Evolutionary conservation across 2,113 vertebrate species (phyloP).

Genomic region (Apaloderma vittatum): DNA sequence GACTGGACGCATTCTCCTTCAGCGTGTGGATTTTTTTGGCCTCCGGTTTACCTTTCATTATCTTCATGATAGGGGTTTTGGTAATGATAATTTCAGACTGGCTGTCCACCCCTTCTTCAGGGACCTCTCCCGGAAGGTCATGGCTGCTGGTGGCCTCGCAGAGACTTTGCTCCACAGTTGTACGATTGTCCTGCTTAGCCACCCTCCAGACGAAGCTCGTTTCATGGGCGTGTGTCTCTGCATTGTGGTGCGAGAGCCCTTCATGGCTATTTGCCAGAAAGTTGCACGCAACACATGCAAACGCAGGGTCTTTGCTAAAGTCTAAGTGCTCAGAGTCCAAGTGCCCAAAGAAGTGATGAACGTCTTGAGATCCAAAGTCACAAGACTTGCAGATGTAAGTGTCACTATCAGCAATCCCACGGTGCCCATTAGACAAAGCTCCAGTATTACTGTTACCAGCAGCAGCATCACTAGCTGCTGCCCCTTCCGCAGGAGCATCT

Average conservation of each 20-base stretch:
- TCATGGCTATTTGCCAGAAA: constrained; percentile 90
- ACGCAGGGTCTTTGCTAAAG: constrained; percentile 90
- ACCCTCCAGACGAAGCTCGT: constrained; percentile 84
- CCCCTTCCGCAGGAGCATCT: constrained; percentile 69
- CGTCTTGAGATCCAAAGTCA: constrained; percentile 90
- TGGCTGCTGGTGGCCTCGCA: constrained; percentile 53
- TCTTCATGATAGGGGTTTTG: constrained; percentile 98
- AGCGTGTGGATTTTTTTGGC: constrained; percentile 90
- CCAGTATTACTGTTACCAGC: constrained; percentile 58
- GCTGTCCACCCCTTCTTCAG: constrained; percentile 68
- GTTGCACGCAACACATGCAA: constrained; percentile 87
- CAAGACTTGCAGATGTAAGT: constrained; percentile 90
- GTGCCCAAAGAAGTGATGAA: constrained; percentile 91
- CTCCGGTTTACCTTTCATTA: constrained; percentile 93
- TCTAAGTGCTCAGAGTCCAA: constrained; percentile 91
- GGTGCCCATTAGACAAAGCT: constrained; percentile 78
- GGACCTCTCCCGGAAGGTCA: constrained; percentile 33
- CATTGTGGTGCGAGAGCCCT: constrained; percentile 92
- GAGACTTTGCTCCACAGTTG: constrained; percentile 88
- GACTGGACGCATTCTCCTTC: constrained; percentile 81
- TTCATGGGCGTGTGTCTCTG: constrained; percentile 84
- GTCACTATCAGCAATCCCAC: constrained; percentile 76
- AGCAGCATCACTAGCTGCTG: constrained; percentile 66
- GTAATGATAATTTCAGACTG: constrained; percentile 92
- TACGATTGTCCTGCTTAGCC: constrained; percentile 82